Evolutionary conservation across 2,113 vertebrate genomes (phyloP), one percentile per base, ranked within the genome.

Genomic region (Tyto alba): DNA sequence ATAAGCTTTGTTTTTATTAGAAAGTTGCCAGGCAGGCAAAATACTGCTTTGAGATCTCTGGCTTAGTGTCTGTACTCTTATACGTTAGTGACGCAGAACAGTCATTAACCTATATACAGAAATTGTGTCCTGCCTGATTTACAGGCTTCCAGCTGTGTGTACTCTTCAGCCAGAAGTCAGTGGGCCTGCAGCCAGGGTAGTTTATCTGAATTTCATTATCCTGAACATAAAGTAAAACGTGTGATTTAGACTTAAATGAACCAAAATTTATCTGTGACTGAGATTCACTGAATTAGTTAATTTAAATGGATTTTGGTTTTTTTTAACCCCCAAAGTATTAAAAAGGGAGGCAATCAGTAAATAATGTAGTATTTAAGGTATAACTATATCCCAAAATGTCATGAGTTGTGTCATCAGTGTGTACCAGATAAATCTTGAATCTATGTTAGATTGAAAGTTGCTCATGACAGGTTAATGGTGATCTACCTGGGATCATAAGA

Each of bases 151-250:
- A 97, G 93, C 96, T 97, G 93, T 32, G 87, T 67, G 83, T 75
- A 13, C 57, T 78, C n/a, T 72, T 82, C 86, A 82, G 84, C 84
- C 85, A 94, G 77, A 85, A 96, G 80, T 91, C 87, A 89, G 1
- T 77, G 87, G 87, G 87, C 71, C 41, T 76, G 50, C 66, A 85
- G 90, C 87, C 95, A 95, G 36, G 16, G 55, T 47, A 87, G 55
- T 91, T 94, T 93, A 82, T 94, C 48, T 75, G 90, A 93, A 83
- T 94, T 95, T 95, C 90, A 80, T 93, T 91, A 95, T 41, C 66
- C 16, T 30, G 38, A 89, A 62, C 32, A 9, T 83, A 52, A 95
- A 87, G 40, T 62, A 30, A 50, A 90, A 82, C 88, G 76, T 89
- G 87, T 82, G 47, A 88, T 83, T 92, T 84, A 73, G 66, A 81